These are phyloP conservation scores for Mycteria americana DNA, from an alignment of 2,797 vertebrate genomes.

Conservation along the genomic window DNA sequence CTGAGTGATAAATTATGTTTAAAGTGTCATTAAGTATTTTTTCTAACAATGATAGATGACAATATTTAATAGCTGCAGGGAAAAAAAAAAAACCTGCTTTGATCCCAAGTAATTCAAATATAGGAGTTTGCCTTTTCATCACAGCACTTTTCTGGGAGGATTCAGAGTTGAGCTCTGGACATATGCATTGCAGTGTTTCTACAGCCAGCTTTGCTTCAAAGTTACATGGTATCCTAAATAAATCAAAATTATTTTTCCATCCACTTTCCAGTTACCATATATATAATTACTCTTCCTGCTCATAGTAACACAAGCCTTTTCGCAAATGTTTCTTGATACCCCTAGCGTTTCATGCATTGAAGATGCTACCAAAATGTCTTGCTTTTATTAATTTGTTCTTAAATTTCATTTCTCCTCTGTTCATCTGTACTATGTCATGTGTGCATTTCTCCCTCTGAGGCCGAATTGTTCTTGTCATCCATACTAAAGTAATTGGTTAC, in stretches of 20 bases:
- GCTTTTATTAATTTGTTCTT: neutral
- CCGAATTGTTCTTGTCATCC: neutral
- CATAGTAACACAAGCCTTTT: neutral
- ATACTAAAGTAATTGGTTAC: neutral
- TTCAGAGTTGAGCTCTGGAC: neutral
- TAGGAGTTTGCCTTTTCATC: neutral
- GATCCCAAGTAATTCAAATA: neutral
- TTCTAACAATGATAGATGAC: slow-evolving; percentile 5
- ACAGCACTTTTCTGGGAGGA: neutral
- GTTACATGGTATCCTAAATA: neutral
- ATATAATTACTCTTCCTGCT: neutral
- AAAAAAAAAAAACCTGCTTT: neutral
- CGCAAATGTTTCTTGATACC: neutral
- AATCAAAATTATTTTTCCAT: neutral
- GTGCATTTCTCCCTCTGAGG: neutral
- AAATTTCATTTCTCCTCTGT: neutral
- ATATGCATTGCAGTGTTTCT: neutral
- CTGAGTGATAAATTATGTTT: neutral
- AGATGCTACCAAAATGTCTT: neutral
- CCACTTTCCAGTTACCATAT: neutral
- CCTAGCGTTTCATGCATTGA: neutral
- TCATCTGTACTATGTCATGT: neutral
- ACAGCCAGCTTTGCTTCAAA: neutral
- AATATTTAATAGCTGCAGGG: neutral
- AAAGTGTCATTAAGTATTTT: neutral